Base-by-base conservation (phyloP, 2,113 vertebrate species). In the Riparia riparia region DNA sequence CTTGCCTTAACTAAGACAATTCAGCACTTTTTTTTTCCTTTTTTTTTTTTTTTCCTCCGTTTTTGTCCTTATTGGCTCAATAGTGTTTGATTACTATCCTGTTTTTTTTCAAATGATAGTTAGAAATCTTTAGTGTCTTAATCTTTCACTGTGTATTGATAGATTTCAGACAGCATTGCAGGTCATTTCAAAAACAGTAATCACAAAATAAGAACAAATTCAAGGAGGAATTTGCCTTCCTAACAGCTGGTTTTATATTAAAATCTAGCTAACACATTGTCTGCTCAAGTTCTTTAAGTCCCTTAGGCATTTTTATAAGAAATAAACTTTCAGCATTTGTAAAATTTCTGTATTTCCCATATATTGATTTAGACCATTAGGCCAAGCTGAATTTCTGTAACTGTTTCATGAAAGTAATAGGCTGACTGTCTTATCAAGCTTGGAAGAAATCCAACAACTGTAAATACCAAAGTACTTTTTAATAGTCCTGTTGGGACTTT, bases 401-500 rank as follows among this genome's bases (percentile, higher is more conserved):
- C 79, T 76, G 77, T 76, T 83, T 93, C 58, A 45, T 82, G 58
- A 47, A 96, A 70, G 78, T 95, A 83, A 93, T 89, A 90, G 93
- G 53, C 73, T 93, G 74, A 82, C 37, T 72, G 68, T 96, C 74
- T 89, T 78, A 95, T 49, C 9, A 28, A 82, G 71, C 73, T 97
- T 97, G 97, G 96, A 98, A 86, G 84, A 79, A 95, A 58, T 89
- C 69, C 90, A 97, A 42, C 31, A 42, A 88, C 83, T 96, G 93
- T 65, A 96, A 97, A 93, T 89, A 95, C 44, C 57, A 31, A 96
- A 94, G 79, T 88, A 80, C 41, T 93, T 95, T 77, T 95, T 93
- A 94, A 96, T 77, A 82, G 70, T 93, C 13, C 86, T 93, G 90
- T 77, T 50, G 95, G 68, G 93, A 93, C 44, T 54, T 93, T 98